Evolutionary conservation across 1,140 invertebrate species (phyloP), one percentile per base, ranked within the genome.

Genomic region (Pararge aegeria): DNA sequence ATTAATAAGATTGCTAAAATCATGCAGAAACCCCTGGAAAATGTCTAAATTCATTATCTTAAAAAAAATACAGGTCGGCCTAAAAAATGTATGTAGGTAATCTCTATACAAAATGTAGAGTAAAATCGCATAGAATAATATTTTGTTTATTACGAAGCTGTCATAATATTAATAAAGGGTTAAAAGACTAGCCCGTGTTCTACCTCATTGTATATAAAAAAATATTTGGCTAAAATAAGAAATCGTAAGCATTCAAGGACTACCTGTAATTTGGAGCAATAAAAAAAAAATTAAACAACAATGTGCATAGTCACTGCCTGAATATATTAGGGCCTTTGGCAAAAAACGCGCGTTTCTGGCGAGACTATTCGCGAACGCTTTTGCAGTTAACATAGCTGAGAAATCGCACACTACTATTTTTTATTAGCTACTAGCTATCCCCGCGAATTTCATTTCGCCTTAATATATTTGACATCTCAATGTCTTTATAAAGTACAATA

Each of bases 121-220:
- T 55, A 55, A 61, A 61, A 61, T 50, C 59, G 59, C 62, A 51
- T 64, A 64, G 62, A 51, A 55, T 59, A 44, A 52, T 67, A 61
- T 24, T 24, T 4, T 29, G 52, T 55, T 49, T 61, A 55, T 50
- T 55, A 56, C 13, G 51, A 75, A 79, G 73, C 76, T 77, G 65
- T 77, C 74, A 78, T 79, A 84, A 77, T 76, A 76, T 49, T 49
- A 49, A 49, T 15, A 77, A 77, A 75, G 74, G 82, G 78, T 65
- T 56, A 46, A 20, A 40, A 16, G 13, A 46, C 15, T 19, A 68
- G 68, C 81, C 81, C 80, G 66, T 54, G 68, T 79, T 84, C 86
- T 89, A 87, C 86, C 86, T 89, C 86, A 89, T 86, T 87, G 81
- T 87, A 85, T 66, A 87, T 88, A 82, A 80, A 76, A 46, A 69